phyloP scores from a whole-genome alignment of 2,888 invertebrate species.

The Cephus nigrinus region DNA sequence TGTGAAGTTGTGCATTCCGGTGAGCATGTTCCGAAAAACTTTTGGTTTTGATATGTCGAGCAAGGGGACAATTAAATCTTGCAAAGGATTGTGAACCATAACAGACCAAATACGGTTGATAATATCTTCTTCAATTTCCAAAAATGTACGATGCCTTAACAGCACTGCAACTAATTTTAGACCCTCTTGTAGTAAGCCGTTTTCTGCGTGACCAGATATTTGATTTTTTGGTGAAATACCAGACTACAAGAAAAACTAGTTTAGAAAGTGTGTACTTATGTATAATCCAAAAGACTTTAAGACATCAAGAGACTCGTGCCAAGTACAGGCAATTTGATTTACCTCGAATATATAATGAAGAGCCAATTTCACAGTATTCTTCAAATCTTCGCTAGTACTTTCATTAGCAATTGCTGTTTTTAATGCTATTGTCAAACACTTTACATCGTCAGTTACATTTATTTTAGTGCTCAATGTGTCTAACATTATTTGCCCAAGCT shows the following conservation, averaged over 20 bases:
- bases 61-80: constrained; percentile 38
- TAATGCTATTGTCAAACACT: constrained; percentile 43
- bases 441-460: constrained; percentile 38
- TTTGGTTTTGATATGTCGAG: constrained; percentile 39
- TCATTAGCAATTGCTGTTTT: constrained; percentile 35
- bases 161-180: constrained; percentile 40
- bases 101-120: constrained; percentile 40
- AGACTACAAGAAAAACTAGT: neutral
- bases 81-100: constrained; percentile 39
- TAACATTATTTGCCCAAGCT: constrained; percentile 41
- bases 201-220: constrained; percentile 2
- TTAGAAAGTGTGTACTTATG: neutral
- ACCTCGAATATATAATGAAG: constrained; percentile 42
- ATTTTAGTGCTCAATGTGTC: constrained; percentile 29
- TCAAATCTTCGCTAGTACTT: constrained; percentile 36
- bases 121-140: constrained; percentile 34
- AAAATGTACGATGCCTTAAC: constrained; percentile 38
- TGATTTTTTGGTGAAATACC: neutral
- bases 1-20: constrained; percentile 34
- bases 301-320: no score
- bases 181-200: constrained; percentile 30
- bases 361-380: constrained; percentile 30
- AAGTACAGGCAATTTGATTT: constrained; percentile 2
- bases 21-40: constrained; percentile 39
- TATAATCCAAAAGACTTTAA: neutral